Base-by-base conservation (phyloP, 23 tunicate genomes). In the Styela clava region DNA sequence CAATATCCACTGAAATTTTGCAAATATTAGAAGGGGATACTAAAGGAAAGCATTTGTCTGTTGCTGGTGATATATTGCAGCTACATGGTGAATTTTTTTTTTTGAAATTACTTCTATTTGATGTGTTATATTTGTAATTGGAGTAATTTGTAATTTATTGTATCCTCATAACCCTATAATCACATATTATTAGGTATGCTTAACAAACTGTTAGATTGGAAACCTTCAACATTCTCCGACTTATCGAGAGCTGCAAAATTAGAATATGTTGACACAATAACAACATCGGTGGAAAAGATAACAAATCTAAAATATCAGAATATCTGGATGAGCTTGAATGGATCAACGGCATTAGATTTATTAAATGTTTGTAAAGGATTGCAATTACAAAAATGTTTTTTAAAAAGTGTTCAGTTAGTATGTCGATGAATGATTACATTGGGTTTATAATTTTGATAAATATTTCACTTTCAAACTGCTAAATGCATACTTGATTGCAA, bases 271-370 rank as follows among this genome's bases (percentile, higher is more conserved):
- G 77, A 78, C 29, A 44, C 83, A 12, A n/a, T 91, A 18, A 86
- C 97, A 2, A 64, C 97, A 29, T 35, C 86, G 7, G 35, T 82
- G 33, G 90, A 86, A 69, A 89, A 89, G 23, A 69, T 89, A 30
- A 35, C 88, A n/a, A 74, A 77, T 2, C 69, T 61, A 20, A 85
- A 85, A 76, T 85, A 89, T 69, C 37, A 61, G 27, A 32, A 34
- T 19, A 61, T 89, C 36, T 89, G 95, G 95, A 33, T 71, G 52
- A 79, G 64, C 24, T 52, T 89, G 78, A 82, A 85, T 37, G 69
- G 35, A 23, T 30, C 83, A 1, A 24, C 78, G 2, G 51, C 64
- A 18, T 68, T 83, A 27, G 31, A 80, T 0, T 23, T 69, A 28
- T 68, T 88, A 2, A 81, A 88, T 87, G 93, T 83, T 23, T 30